phyloP scores from a whole-genome alignment of 2,113 vertebrate genomes.

The Mellivora capensis region DNA sequence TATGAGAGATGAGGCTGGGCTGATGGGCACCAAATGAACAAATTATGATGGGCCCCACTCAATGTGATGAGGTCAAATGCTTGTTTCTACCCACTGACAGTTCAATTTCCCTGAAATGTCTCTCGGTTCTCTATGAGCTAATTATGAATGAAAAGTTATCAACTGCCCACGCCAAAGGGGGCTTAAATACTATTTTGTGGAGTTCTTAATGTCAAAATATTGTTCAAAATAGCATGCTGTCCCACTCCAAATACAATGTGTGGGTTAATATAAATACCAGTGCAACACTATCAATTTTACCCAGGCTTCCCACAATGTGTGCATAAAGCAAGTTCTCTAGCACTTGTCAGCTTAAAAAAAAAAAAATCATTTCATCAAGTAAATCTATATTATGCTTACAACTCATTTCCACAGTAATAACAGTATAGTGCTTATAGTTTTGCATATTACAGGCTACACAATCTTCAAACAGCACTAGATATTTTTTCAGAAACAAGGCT shows the following conservation, averaged over 20 bases:
- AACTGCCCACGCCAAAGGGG: conserved; percentile 90
- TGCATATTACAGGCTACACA: conserved; percentile 50
- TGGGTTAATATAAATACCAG: conserved; percentile 89
- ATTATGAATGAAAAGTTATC: conserved; percentile 99
- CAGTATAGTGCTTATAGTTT: not conserved
- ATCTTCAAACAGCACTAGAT: conserved; percentile 55
- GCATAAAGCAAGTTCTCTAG: conserved; percentile 79
- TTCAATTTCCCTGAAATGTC: conserved; percentile 99
- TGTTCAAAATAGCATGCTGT: conserved; percentile 91
- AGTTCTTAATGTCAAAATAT: conserved; percentile 99
- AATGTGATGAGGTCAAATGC: conserved; percentile 99
- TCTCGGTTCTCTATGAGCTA: conserved; percentile 96
- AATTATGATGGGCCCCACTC: conserved; percentile 99
- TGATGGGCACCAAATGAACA: conserved; percentile 99
- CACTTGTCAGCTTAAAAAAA: conserved; percentile 40
- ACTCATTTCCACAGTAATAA: conserved; percentile 57
- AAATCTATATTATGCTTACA: conserved; percentile 60
- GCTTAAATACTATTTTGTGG: conserved; percentile 93
- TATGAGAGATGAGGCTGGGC: conserved; percentile 93
- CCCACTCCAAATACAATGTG: conserved; percentile 84
- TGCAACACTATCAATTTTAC: conserved; percentile 86
- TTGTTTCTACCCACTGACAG: conserved; percentile 98
- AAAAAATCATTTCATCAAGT: conserved; percentile 60
- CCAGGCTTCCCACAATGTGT: conserved; percentile 80
- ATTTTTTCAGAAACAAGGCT: conserved; percentile 51